A percentile compares a stretch with the other conserved stretches of the same genome.
Conservation (phyloP, 2,113 vertebrate species). For the Triplophysa siluroides region DNA sequence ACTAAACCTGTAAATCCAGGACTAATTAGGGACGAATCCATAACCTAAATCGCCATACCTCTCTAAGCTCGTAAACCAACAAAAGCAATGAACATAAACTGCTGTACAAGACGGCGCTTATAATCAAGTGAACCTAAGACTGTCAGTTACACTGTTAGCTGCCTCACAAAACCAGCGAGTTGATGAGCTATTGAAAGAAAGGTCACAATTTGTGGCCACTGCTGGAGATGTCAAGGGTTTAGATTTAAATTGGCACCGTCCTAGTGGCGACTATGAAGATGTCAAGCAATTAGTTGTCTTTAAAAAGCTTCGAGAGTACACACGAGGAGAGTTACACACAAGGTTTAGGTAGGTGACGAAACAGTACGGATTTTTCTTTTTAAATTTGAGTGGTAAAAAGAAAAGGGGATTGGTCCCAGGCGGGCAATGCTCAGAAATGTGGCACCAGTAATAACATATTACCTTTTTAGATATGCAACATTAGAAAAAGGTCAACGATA, state of each 20-base stretch:
- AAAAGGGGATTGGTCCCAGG: constrained; percentile 15
- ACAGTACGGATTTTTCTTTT: background rate
- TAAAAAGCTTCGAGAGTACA: background rate
- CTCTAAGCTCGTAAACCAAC: constrained; percentile 43
- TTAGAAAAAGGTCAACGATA: constrained; percentile 40
- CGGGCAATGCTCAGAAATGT: constrained; percentile 15
- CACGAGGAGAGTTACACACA: background rate
- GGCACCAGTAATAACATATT: constrained; percentile 35
- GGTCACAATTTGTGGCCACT: background rate
- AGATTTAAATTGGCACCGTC: background rate
- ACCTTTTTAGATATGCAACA: constrained; percentile 40
- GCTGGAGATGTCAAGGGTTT: background rate
- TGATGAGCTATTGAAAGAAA: background rate
- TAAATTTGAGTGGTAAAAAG: background rate
- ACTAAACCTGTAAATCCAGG: constrained; percentile 44
- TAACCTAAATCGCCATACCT: constrained; percentile 38
- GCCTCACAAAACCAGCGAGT: background rate
- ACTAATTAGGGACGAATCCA: constrained; percentile 55
- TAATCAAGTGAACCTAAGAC: constrained; percentile 36
- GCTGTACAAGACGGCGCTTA: constrained; percentile 1
- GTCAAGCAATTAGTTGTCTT: background rate
- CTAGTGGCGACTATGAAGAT: background rate
- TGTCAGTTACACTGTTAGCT: constrained; percentile 26
- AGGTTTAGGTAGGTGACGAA: background rate
- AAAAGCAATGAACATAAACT: constrained; percentile 20